Conservation (phyloP, 1,140 invertebrate species). For the Tetraneura akinire region DNA sequence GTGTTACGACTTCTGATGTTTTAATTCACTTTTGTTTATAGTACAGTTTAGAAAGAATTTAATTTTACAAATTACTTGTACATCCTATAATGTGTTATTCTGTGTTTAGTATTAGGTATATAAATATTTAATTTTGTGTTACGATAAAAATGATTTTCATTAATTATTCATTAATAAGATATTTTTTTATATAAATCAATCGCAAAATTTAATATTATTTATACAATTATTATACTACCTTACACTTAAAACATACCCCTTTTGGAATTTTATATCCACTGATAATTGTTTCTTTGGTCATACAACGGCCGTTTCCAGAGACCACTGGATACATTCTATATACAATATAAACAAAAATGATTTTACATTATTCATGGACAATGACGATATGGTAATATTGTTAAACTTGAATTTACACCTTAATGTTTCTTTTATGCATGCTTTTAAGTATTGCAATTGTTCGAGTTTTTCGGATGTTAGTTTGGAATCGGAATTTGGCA, state of each 20-base stretch:
- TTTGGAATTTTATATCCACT: constrained; percentile 83
- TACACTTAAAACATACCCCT: constrained; percentile 68
- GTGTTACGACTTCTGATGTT: too few species aligned
- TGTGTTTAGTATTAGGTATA: too few species aligned
- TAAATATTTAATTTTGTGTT: too few species aligned
- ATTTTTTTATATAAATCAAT: too few species aligned
- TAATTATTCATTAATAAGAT: too few species aligned
- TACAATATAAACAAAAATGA: constrained; percentile 31
- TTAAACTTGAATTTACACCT: constrained; percentile 62
- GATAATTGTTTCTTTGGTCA: constrained; percentile 77
- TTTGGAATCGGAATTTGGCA: constrained; percentile 62
- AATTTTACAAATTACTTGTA: too few species aligned
- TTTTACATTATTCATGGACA: neutral
- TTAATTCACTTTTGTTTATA: too few species aligned
- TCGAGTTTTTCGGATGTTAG: constrained; percentile 70
- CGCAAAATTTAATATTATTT: too few species aligned
- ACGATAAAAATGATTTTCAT: too few species aligned
- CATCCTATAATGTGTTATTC: too few species aligned
- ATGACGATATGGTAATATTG: neutral
- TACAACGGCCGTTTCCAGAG: constrained; percentile 79
- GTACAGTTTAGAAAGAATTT: too few species aligned
- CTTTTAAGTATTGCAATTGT: constrained; percentile 76
- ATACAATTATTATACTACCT: too few species aligned
- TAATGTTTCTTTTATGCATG: constrained; percentile 86
- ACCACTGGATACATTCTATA: constrained; percentile 81